Conservation (phyloP, 2,888 invertebrate genomes). For the Sphinx pinastri region DNA sequence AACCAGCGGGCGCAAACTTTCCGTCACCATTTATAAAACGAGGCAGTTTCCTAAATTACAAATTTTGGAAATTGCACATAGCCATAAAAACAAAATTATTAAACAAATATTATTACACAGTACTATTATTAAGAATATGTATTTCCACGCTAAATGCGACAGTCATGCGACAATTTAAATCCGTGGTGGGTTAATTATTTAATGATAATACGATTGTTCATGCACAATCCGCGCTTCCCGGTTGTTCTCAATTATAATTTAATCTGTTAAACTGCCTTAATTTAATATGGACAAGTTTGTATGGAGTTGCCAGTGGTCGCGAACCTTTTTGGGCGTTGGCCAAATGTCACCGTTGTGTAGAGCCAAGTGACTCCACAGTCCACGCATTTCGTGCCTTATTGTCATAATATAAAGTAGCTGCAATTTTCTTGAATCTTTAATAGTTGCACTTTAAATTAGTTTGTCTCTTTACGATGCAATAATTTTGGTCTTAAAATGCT, state of each 20-base stretch:
- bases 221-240: not conserved
- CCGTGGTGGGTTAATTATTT: not conserved
- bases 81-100: too few species aligned
- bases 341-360: conserved; percentile 14
- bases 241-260: conserved; percentile 15
- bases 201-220: not conserved
- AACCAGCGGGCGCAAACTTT: too few species aligned
- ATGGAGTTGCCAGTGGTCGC: conserved; percentile 9
- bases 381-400: conserved; percentile 1
- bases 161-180: not conserved
- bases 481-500: too few species aligned
- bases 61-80: too few species aligned
- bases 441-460: not conserved
- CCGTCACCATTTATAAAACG: too few species aligned
- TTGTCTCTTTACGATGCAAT: not conserved
- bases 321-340: conserved; percentile 15
- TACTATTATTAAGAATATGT: not conserved
- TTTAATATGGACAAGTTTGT: conserved; percentile 14
- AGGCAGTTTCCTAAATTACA: too few species aligned
- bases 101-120: too few species aligned
- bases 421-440: not conserved
- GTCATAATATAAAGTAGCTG: not conserved
- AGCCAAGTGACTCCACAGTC: conserved; percentile 10
- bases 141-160: not conserved
- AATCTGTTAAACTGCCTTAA: conserved; percentile 2